These are phyloP conservation scores for Verasper variegatus DNA, from an alignment of 2,113 vertebrate genomes.

Conservation along the genomic window DNA sequence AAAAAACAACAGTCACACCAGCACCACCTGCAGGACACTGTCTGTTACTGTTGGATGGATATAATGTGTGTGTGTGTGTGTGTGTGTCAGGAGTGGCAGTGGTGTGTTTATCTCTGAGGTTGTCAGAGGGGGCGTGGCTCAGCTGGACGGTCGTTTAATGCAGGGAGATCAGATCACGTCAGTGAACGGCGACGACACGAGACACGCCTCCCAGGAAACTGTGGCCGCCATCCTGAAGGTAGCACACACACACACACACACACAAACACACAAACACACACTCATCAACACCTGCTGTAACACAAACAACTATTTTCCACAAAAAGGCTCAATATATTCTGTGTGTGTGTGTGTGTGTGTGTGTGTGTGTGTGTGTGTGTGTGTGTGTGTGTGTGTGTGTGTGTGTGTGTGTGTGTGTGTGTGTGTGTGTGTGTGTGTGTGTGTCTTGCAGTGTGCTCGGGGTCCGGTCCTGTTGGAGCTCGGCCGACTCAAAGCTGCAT, in stretches of 20 bases:
- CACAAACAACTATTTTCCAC: no score
- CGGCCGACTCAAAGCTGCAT: conserved; percentile 90
- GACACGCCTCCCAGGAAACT: conserved; percentile 90
- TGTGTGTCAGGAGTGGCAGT: conserved; percentile 78
- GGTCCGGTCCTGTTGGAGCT: conserved; percentile 91
- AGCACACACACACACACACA: conserved; percentile 16
- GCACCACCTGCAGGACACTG: background rate
- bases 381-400: no score
- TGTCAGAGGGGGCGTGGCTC: conserved; percentile 94
- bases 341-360: no score
- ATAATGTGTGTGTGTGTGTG: background rate
- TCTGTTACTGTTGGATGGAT: background rate
- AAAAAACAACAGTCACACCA: background rate
- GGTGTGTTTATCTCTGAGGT: conserved; percentile 98
- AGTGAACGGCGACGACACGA: conserved; percentile 92
- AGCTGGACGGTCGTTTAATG: conserved; percentile 95
- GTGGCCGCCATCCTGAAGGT: conserved; percentile 95
- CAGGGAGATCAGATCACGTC: conserved; percentile 96
- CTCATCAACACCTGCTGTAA: background rate
- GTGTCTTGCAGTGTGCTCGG: conserved; percentile 88
- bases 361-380: no score
- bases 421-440: background rate
- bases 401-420: no score
- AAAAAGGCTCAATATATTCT: no score
- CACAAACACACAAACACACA: background rate